Conservation (phyloP, 2,888 invertebrate genomes). For the Drosophila affinis region DNA sequence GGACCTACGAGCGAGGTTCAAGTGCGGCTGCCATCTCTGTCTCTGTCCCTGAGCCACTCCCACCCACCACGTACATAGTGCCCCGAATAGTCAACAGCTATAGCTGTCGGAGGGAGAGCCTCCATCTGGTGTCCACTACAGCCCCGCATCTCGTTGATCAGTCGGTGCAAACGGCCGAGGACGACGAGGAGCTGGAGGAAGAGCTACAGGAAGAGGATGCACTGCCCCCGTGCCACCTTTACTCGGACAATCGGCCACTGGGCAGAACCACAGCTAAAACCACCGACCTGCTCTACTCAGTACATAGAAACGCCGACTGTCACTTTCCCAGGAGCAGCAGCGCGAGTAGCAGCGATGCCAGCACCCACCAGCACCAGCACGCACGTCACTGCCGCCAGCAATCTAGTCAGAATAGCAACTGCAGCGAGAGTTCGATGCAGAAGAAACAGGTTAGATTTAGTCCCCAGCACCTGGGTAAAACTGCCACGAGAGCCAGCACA, state of each 20-base stretch:
- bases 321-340: conserved; percentile 15
- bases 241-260: conserved; percentile 17
- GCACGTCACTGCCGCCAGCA: conserved; percentile 60
- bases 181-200: conserved; percentile 12
- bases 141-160: conserved; percentile 65
- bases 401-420: conserved; percentile 66
- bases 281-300: conserved; percentile 15
- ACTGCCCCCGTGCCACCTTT: conserved; percentile 32
- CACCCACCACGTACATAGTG: conserved; percentile 47
- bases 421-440: conserved; percentile 55
- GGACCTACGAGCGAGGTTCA: conserved; percentile 62
- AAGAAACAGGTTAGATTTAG: conserved; percentile 68
- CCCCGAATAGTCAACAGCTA: conserved; percentile 72
- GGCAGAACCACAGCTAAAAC: conserved; percentile 23
- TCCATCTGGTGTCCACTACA: conserved; percentile 68
- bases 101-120: conserved; percentile 68
- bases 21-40: conserved; percentile 40
- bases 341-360: conserved; percentile 8
- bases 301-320: background rate
- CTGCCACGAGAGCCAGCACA: conserved; percentile 5
- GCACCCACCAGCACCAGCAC: conserved; percentile 29
- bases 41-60: conserved; percentile 1
- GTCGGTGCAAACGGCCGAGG: conserved; percentile 58
- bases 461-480: conserved; percentile 52
- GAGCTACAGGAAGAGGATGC: conserved; percentile 19